A percentile compares a stretch with the other conserved stretches of the same genome.
These are phyloP conservation scores for Naja naja DNA, from an alignment of 2,113 vertebrate genomes.

Conservation along the genomic window DNA sequence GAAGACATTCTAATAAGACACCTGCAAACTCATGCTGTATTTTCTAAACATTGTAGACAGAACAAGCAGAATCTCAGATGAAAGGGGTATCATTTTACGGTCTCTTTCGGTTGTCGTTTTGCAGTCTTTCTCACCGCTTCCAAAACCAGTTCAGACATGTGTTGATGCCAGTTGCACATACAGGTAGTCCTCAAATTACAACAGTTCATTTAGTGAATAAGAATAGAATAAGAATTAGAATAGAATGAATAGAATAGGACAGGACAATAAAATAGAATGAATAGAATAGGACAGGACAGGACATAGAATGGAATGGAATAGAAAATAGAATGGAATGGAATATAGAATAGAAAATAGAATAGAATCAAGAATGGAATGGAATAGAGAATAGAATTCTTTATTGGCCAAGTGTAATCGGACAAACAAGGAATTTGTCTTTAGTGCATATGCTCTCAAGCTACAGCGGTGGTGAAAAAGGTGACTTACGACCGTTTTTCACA, in stretches of 20 bases:
- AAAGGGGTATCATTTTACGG: not conserved
- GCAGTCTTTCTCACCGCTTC: not conserved
- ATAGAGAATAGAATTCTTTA: too few relatives aligned
- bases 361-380: too few relatives aligned
- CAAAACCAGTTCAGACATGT: not conserved
- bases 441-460: not conserved
- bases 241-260: too few relatives aligned
- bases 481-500: not conserved
- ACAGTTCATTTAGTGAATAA: not conserved
- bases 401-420: too few relatives aligned
- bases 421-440: too few relatives aligned
- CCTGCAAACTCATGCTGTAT: not conserved
- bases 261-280: too few relatives aligned
- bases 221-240: too few relatives aligned
- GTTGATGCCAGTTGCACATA: not conserved
- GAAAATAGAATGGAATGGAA: too few relatives aligned
- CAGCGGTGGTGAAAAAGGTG: not conserved
- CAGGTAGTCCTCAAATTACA: not conserved
- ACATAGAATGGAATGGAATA: too few relatives aligned
- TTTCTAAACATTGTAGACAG: not conserved
- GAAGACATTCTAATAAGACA: not conserved
- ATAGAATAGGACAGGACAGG: too few relatives aligned
- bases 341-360: too few relatives aligned
- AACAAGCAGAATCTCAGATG: not conserved
- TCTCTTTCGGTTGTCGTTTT: not conserved